Percentiles rank a stretch among this genome's conserved stretches.
Evolutionary conservation across 2,113 vertebrate genomes (phyloP).

Genomic region (Hydrolagus affinis): DNA sequence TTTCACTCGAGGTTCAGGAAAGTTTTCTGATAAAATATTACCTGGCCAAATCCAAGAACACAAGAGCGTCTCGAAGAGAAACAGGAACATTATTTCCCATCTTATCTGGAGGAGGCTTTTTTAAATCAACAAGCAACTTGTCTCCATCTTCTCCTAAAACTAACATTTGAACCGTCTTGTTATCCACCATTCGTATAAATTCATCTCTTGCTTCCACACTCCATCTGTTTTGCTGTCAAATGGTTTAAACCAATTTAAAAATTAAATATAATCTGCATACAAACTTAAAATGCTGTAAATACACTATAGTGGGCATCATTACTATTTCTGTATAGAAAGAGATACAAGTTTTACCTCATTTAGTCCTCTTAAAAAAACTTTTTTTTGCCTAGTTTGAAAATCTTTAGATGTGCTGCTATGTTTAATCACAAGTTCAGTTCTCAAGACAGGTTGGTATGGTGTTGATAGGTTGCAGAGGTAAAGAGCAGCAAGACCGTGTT

Average conservation of each 20-base stretch:
- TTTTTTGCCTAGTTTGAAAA: too few relatives aligned
- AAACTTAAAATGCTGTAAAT: background rate
- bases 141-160: constrained; percentile 63
- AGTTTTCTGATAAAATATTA: constrained; percentile 38
- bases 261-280: background rate
- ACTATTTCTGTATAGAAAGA: too few relatives aligned
- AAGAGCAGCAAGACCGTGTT: too few relatives aligned
- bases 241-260: background rate
- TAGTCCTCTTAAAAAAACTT: too few relatives aligned
- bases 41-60: constrained; percentile 81
- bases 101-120: constrained; percentile 61
- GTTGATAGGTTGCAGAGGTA: too few relatives aligned
- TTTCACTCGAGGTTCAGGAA: background rate
- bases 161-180: constrained; percentile 67
- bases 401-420: too few relatives aligned
- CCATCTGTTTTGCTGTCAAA: constrained; percentile 67
- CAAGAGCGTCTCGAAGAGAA: constrained; percentile 74
- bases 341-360: too few relatives aligned
- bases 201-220: constrained; percentile 52
- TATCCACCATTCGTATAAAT: constrained; percentile 65
- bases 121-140: constrained; percentile 77
- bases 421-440: too few relatives aligned
- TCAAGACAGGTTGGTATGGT: too few relatives aligned
- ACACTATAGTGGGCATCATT: too few relatives aligned
- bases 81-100: constrained; percentile 53